Evolutionary conservation across 2,797 vertebrate species (phyloP).

Genomic region (Parambassis ranga): DNA sequence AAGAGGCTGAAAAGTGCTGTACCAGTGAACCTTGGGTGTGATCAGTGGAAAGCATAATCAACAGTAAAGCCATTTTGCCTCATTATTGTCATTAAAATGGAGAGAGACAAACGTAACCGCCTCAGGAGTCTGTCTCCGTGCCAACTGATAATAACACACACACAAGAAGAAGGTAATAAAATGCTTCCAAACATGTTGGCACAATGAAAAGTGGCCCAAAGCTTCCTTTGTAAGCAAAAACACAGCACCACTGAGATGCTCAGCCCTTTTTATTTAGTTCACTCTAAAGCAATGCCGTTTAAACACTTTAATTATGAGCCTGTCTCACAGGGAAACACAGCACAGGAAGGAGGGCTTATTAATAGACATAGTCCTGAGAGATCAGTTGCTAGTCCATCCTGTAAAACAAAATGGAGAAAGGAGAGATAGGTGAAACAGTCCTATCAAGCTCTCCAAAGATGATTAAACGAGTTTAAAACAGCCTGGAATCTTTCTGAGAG

Average conservation of each 20-base stretch:
- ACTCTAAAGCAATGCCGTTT: constrained; percentile 36
- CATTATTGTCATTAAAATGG: constrained; percentile 24
- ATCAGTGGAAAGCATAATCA: constrained; percentile 31
- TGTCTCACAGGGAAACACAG: constrained; percentile 39
- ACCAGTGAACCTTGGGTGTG: constrained; percentile 8
- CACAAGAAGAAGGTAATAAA: constrained; percentile 23
- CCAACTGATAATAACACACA: constrained; percentile 13
- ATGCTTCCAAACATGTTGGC: constrained; percentile 38
- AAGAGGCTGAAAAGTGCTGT: constrained; percentile 19
- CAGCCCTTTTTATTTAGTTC: constrained; percentile 41
- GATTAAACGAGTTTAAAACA: constrained; percentile 39
- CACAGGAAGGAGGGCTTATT: constrained; percentile 49
- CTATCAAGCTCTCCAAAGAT: constrained; percentile 19
- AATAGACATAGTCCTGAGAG: constrained; percentile 53
- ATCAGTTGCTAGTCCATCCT: constrained; percentile 47
- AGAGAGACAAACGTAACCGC: constrained; percentile 9
- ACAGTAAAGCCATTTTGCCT: constrained; percentile 8
- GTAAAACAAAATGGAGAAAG: background rate
- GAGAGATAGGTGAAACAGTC: constrained; percentile 19
- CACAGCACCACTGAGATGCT: constrained; percentile 22
- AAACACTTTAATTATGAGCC: constrained; percentile 63
- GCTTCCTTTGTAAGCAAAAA: constrained; percentile 39
- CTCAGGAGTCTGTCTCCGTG: background rate
- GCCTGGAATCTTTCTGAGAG: constrained; percentile 45
- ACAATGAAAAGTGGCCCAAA: constrained; percentile 18